Base-by-base conservation (phyloP, 2,888 invertebrate genomes). In the Spialia ferax region DNA sequence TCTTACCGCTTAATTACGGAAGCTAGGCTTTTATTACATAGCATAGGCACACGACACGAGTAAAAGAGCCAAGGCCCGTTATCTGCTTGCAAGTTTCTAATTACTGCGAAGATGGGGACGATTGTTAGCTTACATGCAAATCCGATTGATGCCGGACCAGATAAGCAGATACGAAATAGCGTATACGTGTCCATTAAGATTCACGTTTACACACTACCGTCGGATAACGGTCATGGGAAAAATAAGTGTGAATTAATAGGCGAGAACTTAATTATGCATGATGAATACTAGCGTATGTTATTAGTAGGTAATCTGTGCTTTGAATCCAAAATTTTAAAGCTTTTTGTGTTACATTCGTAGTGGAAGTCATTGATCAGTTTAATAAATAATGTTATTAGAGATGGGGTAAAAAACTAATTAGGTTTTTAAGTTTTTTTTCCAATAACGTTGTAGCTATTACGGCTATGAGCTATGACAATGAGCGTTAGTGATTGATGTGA, bases 71-170 rank as follows among this genome's bases (percentile, higher is more conserved):
- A 50, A 38, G 23, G 22, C 38, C 65, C 59, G 65, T 65, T 68
- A 68, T 61, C 66, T 54, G 61, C 52, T 69, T 15, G 82, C 85
- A 85, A 84, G 89, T 87, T 89, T 90, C 88, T 92, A 92, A 93
- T 91, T 91, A 90, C 52, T 26, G 76, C 76, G 74, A 77, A 88
- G 85, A 90, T 91, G 85, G 85, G 79, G 83, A 80, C 84, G 87
- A 91, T 89, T 89, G 91, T 88, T 84, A 79, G 83, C 80, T 82
- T 82, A 79, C 82, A 90, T 91, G 91, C 86, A 89, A 91, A 91
- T 89, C 78, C 80, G 77, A 86, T 86, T 79, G 83, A 85, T 83
- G 83, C 79, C 76, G 76, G 77, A 77, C 72, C 74, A 78, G 83
- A 87, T 85, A 85, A 80, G 75, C 75, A 78, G 74, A 77, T 74